phyloP scores from a whole-genome alignment of 1,140 invertebrate genomes.

The Drosophila sulfurigaster region DNA sequence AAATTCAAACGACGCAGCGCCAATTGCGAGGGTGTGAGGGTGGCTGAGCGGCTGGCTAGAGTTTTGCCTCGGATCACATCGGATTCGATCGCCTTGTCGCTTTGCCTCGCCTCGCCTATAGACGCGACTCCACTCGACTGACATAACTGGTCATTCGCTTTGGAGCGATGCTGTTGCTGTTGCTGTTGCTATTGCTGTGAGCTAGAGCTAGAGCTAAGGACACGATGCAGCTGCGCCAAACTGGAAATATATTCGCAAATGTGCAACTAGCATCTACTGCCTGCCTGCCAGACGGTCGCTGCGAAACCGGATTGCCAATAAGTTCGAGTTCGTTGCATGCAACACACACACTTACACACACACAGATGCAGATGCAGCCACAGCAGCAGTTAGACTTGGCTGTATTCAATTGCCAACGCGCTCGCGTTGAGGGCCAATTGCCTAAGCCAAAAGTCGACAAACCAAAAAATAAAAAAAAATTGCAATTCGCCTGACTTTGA shows the following conservation, averaged over 20 bases:
- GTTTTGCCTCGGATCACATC: neutral
- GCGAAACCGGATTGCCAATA: slow-evolving; percentile 76
- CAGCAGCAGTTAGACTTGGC: slow-evolving; percentile 26
- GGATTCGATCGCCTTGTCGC: slow-evolving; percentile 31
- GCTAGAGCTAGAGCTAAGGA: slow-evolving; percentile 63
- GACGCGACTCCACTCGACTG: slow-evolving; percentile 64
- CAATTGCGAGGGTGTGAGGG: slow-evolving; percentile 67
- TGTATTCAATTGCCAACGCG: slow-evolving; percentile 11
- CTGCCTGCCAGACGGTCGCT: slow-evolving; percentile 47
- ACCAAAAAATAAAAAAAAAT: neutral
- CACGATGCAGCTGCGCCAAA: slow-evolving; percentile 78
- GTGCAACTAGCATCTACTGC: slow-evolving; percentile 66
- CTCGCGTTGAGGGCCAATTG: slow-evolving; percentile 37
- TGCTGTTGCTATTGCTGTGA: neutral
- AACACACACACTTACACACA: slow-evolving; percentile 7
- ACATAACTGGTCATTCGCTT: slow-evolving; percentile 82
- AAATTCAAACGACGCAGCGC: slow-evolving; percentile 60
- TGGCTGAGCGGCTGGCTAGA: slow-evolving; percentile 61
- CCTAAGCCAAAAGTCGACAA: neutral
- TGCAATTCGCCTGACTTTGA: slow-evolving; percentile 12
- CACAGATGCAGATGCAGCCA: slow-evolving; percentile 32
- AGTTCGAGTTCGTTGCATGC: slow-evolving; percentile 73
- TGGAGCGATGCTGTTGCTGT: slow-evolving; percentile 20
- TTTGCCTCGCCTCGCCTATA: slow-evolving; percentile 48
- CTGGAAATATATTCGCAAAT: slow-evolving; percentile 74